Evolutionary conservation across 2,888 invertebrate genomes (phyloP), one percentile per base, ranked within the genome.

Genomic region (Stenotaenia linearis): DNA sequence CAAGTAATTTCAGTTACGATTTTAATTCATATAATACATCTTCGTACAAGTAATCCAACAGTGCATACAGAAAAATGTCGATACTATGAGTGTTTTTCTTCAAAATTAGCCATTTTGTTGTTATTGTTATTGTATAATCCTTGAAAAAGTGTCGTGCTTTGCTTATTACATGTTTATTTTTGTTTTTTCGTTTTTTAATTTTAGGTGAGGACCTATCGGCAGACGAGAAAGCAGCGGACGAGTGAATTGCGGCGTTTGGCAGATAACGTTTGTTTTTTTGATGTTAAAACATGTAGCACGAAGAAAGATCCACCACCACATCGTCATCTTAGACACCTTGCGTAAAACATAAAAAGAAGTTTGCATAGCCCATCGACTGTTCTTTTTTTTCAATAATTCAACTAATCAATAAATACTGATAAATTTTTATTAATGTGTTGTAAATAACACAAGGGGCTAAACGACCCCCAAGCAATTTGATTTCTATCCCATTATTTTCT

Each of bases 281-380:
- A 69, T 69, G 69, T 69, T 69, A 69, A 69, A 69, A 69, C 69
- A 69, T 28, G 69, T 69, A 69, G 69, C 69, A 69, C 69, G 69
- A 69, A 69, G 69, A 69, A 69, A 69, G 69, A 69, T 69, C 69
- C 69, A 69, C 69, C 69, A 28, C 69, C 25, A 69, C 69, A 69
- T 69, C 69, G 28, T 69, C 69, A 69, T 69, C 69, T 69, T 69
- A 69, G 69, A 69, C 69, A 69, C 69, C 69, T 50, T 69, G 69
- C 69, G 69, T 69, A 28, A 69, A 69, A 69, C 69, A 61, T 21
- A 25, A 69, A 69, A 10, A 69, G 25, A 69, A 25, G 69, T 69
- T 69, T 69, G 69, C 69, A 69, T 69, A 69, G 69, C 69, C 69
- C 69, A 69, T 69, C 69, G n/a, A 69, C n/a, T 50, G 15, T 23